phyloP scores from a whole-genome alignment of 2,888 invertebrate genomes.

The Aphrophora alni region DNA sequence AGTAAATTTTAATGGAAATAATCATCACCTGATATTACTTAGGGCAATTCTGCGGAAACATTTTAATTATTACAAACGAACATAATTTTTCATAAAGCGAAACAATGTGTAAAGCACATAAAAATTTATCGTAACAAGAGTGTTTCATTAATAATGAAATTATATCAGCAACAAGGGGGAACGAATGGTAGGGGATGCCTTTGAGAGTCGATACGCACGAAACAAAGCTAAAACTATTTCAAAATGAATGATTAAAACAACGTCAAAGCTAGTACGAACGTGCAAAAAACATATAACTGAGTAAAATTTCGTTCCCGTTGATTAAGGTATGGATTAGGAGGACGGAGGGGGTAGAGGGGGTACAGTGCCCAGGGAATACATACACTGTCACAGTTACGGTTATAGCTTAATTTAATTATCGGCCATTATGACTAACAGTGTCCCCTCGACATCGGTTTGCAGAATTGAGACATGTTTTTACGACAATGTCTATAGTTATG shows the following conservation, averaged over 20 bases:
- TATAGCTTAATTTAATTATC: constrained; percentile 32
- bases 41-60: not conserved
- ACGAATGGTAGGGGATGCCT: not conserved
- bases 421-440: constrained; percentile 31
- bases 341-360: not conserved
- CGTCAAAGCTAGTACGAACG: not conserved
- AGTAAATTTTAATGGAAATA: not conserved
- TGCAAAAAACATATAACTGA: not conserved
- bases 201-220: not conserved
- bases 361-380: not conserved
- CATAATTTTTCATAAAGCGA: not conserved
- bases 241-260: not conserved
- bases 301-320: not conserved
- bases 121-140: not conserved
- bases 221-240: constrained; percentile 2
- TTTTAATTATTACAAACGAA: not conserved
- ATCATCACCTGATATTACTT: not conserved
- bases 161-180: not conserved
- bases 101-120: not conserved
- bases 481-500: not conserved
- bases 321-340: not conserved
- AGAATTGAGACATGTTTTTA: constrained; percentile 31
- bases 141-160: not conserved
- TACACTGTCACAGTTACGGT: constrained; percentile 13
- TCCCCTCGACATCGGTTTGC: constrained; percentile 6